Evolutionary conservation across 2,888 invertebrate species (phyloP), one percentile per base, ranked within the genome.

Genomic region (Hydrotaea cyrtoneurina): DNA sequence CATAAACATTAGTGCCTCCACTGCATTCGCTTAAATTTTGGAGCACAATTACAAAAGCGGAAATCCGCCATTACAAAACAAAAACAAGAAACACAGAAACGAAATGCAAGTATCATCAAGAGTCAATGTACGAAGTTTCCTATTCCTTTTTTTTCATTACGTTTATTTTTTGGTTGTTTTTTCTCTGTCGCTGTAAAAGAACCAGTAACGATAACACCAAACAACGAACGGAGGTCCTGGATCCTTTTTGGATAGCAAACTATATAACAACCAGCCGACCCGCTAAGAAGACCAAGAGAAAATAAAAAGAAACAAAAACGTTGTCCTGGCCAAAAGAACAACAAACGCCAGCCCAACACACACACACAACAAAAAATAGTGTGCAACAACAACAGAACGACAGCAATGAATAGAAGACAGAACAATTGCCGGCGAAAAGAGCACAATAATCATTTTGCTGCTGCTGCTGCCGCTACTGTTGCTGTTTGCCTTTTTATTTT

Each of bases 61-160:
- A 88, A 88, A 87, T 88, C 87, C 86, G 85, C 81, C 82, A 86
- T 88, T 87, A 87, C 82, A 85, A 87, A n/a, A n/a, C n/a, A n/a
- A 74, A 64, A 78, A 81, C 78, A 77, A 64, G 39, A 69, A 71
- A 53, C n/a, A 46, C 71, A 78, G 71, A 46, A 78, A 64, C 39
- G 26, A 73, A 13, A 76, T 59, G 53, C 64, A 76, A 86, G 78
- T 50, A 81, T 72, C 86, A 84, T 59, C 69, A 74, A 71, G 75
- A 83, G 82, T 81, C 75, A 86, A 84, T 85, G 85, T 77, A 85
- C 85, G 79, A 76, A 62, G 21, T 7, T 31, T 7, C 3, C 7
- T 31, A 4, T 31, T 31, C 31, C 7, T 31, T 31, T 31, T 7
- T 31, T 31, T 31, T 31, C 2, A 4, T 7, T 31, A 31, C n/a